A percentile compares a stretch with the other conserved stretches of the same genome.
Conservation (phyloP, 2,113 vertebrate species). For the Solea senegalensis region DNA sequence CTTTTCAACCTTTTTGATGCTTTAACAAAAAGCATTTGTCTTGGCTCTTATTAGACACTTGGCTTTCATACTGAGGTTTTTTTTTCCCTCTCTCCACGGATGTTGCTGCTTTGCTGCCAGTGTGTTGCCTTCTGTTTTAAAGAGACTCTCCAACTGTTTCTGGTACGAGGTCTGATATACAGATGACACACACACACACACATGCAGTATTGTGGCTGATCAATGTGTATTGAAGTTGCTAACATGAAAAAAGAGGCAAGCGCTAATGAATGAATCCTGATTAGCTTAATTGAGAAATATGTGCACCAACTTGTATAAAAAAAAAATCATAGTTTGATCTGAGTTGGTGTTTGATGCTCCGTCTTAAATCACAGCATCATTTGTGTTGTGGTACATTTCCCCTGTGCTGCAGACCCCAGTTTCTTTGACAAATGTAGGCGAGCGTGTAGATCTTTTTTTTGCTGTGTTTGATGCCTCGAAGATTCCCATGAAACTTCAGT, state of each 20-base stretch:
- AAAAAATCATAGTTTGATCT: no score
- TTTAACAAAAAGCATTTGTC: constrained; percentile 55
- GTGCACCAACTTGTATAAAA: not conserved
- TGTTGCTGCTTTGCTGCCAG: constrained; percentile 34
- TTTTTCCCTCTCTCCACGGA: constrained; percentile 6
- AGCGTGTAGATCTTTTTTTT: constrained; percentile 5
- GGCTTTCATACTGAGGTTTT: constrained; percentile 23
- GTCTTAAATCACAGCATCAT: constrained; percentile 3
- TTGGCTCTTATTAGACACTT: constrained; percentile 38
- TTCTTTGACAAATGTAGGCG: constrained; percentile 12
- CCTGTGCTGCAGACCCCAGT: constrained; percentile 5
- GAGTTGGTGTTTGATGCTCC: no score
- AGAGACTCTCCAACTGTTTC: constrained; percentile 9
- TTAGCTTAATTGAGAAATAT: not conserved
- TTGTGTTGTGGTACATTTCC: not conserved
- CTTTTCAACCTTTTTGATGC: constrained; percentile 35
- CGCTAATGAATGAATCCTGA: not conserved
- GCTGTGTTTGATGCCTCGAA: constrained; percentile 29
- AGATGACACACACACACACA: not conserved
- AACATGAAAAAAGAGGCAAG: not conserved
- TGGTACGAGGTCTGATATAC: not conserved
- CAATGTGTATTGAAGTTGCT: no score
- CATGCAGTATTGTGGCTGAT: no score
- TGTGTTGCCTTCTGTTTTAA: constrained; percentile 14
- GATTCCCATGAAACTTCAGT: constrained; percentile 35